Evolutionary conservation across 2,888 invertebrate genomes (phyloP), one percentile per base, ranked within the genome.

Genomic region (Aspidiotus destructor): DNA sequence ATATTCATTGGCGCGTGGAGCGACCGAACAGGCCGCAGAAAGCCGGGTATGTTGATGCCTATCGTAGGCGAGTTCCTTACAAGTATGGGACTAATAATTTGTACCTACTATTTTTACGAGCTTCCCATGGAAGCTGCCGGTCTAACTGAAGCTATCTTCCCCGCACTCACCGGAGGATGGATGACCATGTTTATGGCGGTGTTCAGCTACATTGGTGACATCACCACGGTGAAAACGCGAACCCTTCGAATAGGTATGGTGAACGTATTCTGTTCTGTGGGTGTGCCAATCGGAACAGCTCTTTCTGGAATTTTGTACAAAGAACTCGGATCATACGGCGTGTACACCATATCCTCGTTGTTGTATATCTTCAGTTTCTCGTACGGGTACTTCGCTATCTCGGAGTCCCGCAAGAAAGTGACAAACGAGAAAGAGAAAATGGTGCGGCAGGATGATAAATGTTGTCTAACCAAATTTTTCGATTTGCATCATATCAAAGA

Each of bases 101-200:
- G 89, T 76, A 89, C 89, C 16, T 90, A 86, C 75, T 87, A 84
- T 77, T 89, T 89, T 76, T 82, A 88, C 75, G 83, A 87, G 75
- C 78, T 89, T 53, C 89, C 89, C 0, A 87, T 90, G 82, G 90
- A 90, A 79, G 73, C 74, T 16, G 86, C 87, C 15, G 90, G 88
- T 0, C 82, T 89, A 7, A 85, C 88, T 0, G 90, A 90, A 77
- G 88, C 88, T 0, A 81, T 90, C 72, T 89, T 89, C 77, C 90
- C 90, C 3, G 89, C 89, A 0, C 75, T 90, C 8, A 88, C 89
- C 1, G 88, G 90, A 10, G 90, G 90, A 9, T 90, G 90, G 90
- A 89, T 89, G 76, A 89, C 89, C 42, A 89, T 90, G 89, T 86
- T 91, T 74, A 90, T 91, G 89, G 89, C 89, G 17, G 86, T 92